Conservation (phyloP, 2,797 vertebrate genomes). For the Gadopsis marmoratus region DNA sequence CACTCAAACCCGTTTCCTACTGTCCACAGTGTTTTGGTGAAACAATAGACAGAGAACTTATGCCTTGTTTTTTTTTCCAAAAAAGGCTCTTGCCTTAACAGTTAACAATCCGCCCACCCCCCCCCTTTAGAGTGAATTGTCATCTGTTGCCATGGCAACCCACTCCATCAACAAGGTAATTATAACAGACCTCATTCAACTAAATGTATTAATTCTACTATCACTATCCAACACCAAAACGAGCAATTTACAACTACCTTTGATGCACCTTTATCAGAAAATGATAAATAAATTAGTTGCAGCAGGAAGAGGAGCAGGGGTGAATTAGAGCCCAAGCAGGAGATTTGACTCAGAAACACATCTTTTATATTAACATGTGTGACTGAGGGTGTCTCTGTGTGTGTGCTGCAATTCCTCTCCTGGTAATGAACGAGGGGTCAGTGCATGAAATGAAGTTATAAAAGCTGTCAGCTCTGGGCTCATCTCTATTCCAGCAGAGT, state of each 20-base stretch:
- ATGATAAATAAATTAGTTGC: not conserved
- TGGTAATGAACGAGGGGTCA: conserved; percentile 55
- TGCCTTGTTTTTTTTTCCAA: too few relatives aligned
- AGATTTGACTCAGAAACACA: conserved; percentile 24
- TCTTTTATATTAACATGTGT: conserved; percentile 44
- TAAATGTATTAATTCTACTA: not conserved
- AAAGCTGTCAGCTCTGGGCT: conserved; percentile 72
- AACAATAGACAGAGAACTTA: too few relatives aligned
- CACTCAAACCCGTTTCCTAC: too few relatives aligned
- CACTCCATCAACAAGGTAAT: conserved; percentile 13
- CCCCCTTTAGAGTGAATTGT: not conserved
- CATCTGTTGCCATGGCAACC: conserved; percentile 37
- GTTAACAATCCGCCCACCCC: conserved; percentile 30
- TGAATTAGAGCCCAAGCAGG: conserved; percentile 64
- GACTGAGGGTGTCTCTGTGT: conserved; percentile 17
- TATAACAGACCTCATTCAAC: conserved; percentile 2
- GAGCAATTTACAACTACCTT: not conserved
- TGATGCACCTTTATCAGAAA: not conserved
- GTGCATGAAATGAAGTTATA: conserved; percentile 73
- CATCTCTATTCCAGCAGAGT: conserved; percentile 79
- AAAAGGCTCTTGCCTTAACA: too few relatives aligned
- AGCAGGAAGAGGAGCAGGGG: conserved; percentile 42
- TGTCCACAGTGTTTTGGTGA: too few relatives aligned
- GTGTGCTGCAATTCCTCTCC: conserved; percentile 35
- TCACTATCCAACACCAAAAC: not conserved